Conservation (phyloP, 2,113 vertebrate genomes). For the Penelope pileata region DNA sequence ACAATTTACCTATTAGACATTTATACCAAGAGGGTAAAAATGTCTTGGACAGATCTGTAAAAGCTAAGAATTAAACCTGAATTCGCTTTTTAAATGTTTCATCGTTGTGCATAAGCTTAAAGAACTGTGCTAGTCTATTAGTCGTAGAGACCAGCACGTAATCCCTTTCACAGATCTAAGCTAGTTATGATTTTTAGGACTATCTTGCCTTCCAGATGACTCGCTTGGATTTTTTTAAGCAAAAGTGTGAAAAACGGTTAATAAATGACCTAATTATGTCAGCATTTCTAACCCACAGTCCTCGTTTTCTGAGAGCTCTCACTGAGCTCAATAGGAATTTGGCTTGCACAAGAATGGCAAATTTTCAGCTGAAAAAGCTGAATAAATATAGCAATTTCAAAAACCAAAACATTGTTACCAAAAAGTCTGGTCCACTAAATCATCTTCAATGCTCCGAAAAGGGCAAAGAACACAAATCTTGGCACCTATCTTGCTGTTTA, state of each 20-base stretch:
- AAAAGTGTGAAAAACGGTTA: conserved; percentile 39
- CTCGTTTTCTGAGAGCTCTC: conserved; percentile 28
- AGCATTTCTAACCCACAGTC: conserved; percentile 16
- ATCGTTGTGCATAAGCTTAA: neutral
- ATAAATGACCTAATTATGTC: conserved; percentile 55
- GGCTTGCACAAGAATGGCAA: neutral
- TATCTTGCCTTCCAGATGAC: neutral
- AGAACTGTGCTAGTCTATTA: neutral
- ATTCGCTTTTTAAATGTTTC: neutral
- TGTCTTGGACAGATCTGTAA: conserved; percentile 3
- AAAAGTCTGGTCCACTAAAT: neutral
- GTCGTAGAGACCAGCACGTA: neutral
- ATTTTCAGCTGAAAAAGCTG: conserved; percentile 37
- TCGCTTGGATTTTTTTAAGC: neutral
- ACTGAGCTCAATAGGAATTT: conserved; percentile 32
- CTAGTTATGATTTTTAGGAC: neutral
- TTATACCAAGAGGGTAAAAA: neutral
- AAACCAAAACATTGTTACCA: neutral
- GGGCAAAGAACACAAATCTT: neutral
- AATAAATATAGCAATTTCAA: neutral
- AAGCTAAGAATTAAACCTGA: neutral
- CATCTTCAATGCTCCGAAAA: neutral
- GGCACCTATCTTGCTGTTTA: neutral
- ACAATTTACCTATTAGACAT: neutral
- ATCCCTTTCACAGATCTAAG: neutral